phyloP scores from a whole-genome alignment of 2,888 invertebrate species.

The Idaea biselata region DNA sequence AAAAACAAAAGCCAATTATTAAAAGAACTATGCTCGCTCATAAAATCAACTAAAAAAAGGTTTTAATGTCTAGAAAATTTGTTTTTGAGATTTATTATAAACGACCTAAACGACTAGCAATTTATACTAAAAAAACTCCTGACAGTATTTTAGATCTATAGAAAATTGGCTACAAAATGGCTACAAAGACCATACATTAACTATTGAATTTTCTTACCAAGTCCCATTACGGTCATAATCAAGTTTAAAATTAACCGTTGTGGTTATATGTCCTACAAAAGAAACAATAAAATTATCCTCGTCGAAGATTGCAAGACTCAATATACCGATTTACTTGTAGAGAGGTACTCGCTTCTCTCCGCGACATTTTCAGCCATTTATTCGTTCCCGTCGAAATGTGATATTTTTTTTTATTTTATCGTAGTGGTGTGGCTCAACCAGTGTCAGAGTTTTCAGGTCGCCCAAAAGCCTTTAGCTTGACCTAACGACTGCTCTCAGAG shows the following conservation, averaged over 20 bases:
- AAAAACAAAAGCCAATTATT: slow-evolving; percentile 28
- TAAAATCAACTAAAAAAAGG: slow-evolving; percentile 21
- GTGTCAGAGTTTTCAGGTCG: no score
- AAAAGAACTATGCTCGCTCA: slow-evolving; percentile 20
- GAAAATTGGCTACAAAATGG: no score
- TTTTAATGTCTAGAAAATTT: slow-evolving; percentile 14
- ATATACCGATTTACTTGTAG: slow-evolving; percentile 10
- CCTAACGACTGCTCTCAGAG: no score
- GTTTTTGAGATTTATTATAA: not conserved
- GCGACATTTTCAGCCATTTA: no score
- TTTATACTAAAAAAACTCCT: not conserved
- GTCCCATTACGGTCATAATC: slow-evolving; percentile 36
- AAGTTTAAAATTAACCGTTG: slow-evolving; percentile 31
- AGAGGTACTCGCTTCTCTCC: no score
- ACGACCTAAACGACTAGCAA: not conserved
- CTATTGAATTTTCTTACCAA: not conserved
- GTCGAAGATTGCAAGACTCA: slow-evolving; percentile 24
- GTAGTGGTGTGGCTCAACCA: no score
- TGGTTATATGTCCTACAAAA: slow-evolving; percentile 33
- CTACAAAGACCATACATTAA: no score
- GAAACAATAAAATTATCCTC: slow-evolving; percentile 43
- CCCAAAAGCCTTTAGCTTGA: no score
- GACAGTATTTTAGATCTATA: no score
- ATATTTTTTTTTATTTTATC: no score
- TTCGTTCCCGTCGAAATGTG: no score